Evolutionary conservation across 2,113 vertebrate genomes (phyloP).

Genomic region (Lepisosteus osseus): DNA sequence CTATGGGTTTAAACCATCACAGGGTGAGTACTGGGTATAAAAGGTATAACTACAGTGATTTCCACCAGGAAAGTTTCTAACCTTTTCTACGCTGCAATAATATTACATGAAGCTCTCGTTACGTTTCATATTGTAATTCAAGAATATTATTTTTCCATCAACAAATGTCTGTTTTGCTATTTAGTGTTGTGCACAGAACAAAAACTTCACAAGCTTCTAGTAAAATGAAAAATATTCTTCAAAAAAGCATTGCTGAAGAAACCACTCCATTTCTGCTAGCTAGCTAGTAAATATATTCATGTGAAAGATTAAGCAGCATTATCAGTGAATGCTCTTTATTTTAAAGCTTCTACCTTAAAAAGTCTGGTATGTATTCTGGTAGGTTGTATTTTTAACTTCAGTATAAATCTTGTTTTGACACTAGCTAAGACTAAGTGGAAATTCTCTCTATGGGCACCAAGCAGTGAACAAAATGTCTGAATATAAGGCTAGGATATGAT

Average conservation of each 20-base stretch:
- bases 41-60: too few species aligned
- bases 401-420: slow-evolving; percentile 9
- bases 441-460: background rate
- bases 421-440: background rate
- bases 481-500: background rate
- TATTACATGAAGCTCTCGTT: too few species aligned
- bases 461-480: background rate
- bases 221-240: background rate
- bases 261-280: background rate
- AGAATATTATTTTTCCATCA: too few species aligned
- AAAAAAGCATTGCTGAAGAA: background rate
- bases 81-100: too few species aligned
- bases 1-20: background rate
- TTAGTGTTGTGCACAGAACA: too few species aligned
- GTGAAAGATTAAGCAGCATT: background rate
- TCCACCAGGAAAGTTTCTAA: too few species aligned
- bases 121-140: too few species aligned
- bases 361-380: background rate
- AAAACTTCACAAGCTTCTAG: too few species aligned
- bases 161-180: too few species aligned
- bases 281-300: background rate
- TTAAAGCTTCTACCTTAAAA: background rate
- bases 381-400: slow-evolving; percentile 6
- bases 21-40: background rate
- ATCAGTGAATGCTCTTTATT: slow-evolving; percentile 8